Conservation (phyloP, 1,140 invertebrate species). For the Bombus soroeensis region DNA sequence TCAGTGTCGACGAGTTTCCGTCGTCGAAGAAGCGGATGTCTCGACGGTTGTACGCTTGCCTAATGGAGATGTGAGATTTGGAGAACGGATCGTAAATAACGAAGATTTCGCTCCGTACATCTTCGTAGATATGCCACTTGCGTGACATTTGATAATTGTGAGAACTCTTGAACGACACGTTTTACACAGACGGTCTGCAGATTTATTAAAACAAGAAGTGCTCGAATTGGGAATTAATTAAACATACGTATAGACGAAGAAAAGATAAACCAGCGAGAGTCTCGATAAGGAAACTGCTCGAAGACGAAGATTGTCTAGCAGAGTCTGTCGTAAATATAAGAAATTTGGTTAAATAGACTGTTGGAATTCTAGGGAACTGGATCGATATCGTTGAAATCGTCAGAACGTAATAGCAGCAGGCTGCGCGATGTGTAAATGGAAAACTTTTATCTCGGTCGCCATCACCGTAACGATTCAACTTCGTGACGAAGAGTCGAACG, state of each 20-base stretch:
- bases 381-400: background rate
- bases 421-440: constrained; percentile 1
- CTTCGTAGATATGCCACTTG: too few relatives aligned
- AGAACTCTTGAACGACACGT: background rate
- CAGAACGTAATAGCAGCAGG: background rate
- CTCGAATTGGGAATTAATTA: background rate
- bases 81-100: too few relatives aligned
- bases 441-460: constrained; percentile 37
- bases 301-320: background rate
- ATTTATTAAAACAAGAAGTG: background rate
- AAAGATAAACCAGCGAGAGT: background rate
- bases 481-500: constrained; percentile 10
- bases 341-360: background rate
- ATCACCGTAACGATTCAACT: constrained; percentile 43
- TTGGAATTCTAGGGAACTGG: background rate
- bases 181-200: too few relatives aligned
- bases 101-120: too few relatives aligned
- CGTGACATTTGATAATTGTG: background rate
- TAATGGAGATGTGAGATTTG: too few relatives aligned
- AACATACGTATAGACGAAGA: too few relatives aligned
- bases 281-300: too few relatives aligned
- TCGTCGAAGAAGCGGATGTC: too few relatives aligned
- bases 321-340: background rate
- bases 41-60: too few relatives aligned
- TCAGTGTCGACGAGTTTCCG: background rate